Base-by-base conservation (phyloP, 2,113 vertebrate genomes). In the Ginglymostoma cirratum region DNA sequence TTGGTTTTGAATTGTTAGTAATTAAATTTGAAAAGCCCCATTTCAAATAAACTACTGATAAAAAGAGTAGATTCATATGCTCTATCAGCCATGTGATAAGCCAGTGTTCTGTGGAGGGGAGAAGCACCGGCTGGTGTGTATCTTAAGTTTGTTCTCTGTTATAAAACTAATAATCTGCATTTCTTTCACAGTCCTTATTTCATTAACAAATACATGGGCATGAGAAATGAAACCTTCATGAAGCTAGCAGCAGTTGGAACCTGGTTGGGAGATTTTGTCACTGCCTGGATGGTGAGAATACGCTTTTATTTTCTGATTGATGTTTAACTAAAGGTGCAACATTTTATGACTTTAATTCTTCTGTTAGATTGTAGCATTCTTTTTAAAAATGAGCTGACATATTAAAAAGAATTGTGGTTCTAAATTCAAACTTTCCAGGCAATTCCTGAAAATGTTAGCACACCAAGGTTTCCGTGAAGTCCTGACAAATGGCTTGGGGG, bases 261-360 rank as follows among this genome's bases (percentile, higher is more conserved):
- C 24, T 99, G 99, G 99, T 99, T 99, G 99, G 99, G 99, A 96
- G 99, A 99, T 97, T 99, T 99, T 97, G 99, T 99, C 97, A 99
- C 99, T 69, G 99, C 99, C 0, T 99, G 99, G 99, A 99, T 99
- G 99, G 99, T 99, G 98, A 99, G 99, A 96, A 96, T 93, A 95
- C 30, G 76, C 94, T 70, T 70, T 90, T 94, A 94, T 69, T 90
- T 61, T 90, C 87, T 61, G 19, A 27, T 45, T 87, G 52, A 12
- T 90, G 52, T 61, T 90, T 90, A 34, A 90, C 52, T 12, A 15
- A 24, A 52, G 15, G 2, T 94, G 42, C 42, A 94, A 69, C 42
- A 72, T 15, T 45, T 4, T 94, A 42, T 15, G 67, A n/a, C 23
- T 48, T 42, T 48, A 87, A 94, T 48, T 48, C 23, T 45, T 48